Evolutionary conservation across 2,113 vertebrate species (phyloP).

Genomic region (Camelus bactrianus): DNA sequence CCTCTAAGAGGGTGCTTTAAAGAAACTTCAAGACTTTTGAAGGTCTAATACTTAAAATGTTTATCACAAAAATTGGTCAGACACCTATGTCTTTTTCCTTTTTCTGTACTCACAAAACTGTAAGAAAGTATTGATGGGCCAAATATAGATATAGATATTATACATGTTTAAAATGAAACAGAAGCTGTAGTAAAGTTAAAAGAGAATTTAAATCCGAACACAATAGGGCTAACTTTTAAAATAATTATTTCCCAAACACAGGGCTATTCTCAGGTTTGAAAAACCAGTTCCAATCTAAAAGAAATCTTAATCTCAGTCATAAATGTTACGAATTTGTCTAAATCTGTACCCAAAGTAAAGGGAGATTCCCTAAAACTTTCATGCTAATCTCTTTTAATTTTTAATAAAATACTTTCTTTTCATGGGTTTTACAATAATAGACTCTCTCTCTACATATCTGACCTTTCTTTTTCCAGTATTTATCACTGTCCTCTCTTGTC

Average conservation of each 20-base stretch:
- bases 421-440: background rate
- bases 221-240: background rate
- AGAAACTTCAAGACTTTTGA: constrained; percentile 33
- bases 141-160: background rate
- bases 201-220: background rate
- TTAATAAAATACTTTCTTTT: background rate
- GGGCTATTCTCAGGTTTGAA: background rate
- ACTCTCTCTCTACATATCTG: background rate
- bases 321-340: background rate
- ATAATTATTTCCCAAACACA: background rate
- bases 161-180: background rate
- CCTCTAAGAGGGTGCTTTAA: constrained; percentile 49
- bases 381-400: background rate
- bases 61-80: constrained; percentile 14
- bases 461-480: background rate
- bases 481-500: too few relatives aligned
- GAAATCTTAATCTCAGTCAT: background rate
- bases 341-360: background rate
- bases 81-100: background rate
- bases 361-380: background rate
- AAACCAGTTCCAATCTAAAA: background rate
- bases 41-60: constrained; percentile 42
- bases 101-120: background rate
- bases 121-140: background rate
- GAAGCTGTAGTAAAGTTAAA: background rate